phyloP scores from a whole-genome alignment of 2,797 vertebrate genomes.

The Aeoliscus strigatus region DNA sequence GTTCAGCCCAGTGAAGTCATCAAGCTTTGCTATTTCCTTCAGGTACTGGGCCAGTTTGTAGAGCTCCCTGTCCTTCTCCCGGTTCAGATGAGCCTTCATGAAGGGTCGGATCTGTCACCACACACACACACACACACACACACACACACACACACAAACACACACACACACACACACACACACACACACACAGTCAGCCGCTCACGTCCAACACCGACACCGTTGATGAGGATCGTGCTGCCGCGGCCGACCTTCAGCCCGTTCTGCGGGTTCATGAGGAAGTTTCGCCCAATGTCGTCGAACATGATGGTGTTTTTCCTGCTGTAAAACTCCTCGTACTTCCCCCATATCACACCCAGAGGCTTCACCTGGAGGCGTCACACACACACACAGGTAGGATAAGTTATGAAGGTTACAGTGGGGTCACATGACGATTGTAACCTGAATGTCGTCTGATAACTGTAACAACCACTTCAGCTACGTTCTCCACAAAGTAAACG shows the following conservation, averaged over 20 bases:
- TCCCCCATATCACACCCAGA: conserved; percentile 97
- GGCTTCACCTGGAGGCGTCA: conserved; percentile 85
- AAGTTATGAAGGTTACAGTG: no score
- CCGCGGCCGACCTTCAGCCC: conserved; percentile 92
- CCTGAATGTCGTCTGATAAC: no score
- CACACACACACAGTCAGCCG: no score
- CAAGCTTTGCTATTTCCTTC: conserved; percentile 96
- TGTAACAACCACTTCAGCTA: no score
- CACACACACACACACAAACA: no score
- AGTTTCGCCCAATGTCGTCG: conserved; percentile 98
- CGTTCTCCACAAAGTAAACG: no score
- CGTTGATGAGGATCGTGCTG: no score
- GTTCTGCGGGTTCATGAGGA: conserved; percentile 99
- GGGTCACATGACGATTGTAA: no score
- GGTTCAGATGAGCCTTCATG: conserved; percentile 98
- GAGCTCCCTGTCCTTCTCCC: conserved; percentile 96
- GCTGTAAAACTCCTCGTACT: conserved; percentile 93
- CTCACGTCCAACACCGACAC: no score
- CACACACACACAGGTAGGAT: no score
- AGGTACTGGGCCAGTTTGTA: conserved; percentile 96
- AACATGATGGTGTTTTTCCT: conserved; percentile 99
- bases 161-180: no score
- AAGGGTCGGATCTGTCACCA: conserved; percentile 97
- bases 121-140: conserved; percentile 20
- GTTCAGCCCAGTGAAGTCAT: conserved; percentile 92